These are phyloP conservation scores for Zapornia atra DNA, from an alignment of 2,113 vertebrate genomes.

Conservation along the genomic window DNA sequence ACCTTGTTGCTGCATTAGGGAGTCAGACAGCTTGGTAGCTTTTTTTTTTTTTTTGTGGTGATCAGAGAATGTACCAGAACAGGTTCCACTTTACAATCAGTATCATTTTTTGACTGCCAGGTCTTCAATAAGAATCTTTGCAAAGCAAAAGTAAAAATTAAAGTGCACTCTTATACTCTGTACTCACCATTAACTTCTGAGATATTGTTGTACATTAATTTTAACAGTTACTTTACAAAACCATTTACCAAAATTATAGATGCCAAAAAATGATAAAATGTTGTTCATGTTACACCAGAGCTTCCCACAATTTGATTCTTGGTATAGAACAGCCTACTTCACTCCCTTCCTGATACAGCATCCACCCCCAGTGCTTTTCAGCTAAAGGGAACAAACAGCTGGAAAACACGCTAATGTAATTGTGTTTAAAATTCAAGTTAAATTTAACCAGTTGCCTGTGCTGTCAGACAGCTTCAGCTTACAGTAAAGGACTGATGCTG, in stretches of 20 bases:
- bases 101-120: not conserved
- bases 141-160: slow-evolving; percentile 26
- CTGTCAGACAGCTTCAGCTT: not conserved
- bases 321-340: not conserved
- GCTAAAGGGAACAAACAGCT: slow-evolving; percentile 30
- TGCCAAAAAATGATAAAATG: not conserved
- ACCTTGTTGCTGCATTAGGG: not conserved
- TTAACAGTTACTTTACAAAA: slow-evolving; percentile 31
- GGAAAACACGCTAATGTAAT: not conserved
- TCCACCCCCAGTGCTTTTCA: not conserved
- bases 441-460: slow-evolving; percentile 1
- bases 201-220: not conserved
- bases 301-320: not conserved
- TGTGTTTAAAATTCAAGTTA: slow-evolving; percentile 12
- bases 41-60: not conserved
- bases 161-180: not conserved
- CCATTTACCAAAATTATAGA: not conserved
- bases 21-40: not conserved
- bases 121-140: slow-evolving; percentile 27
- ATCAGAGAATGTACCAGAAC: not conserved
- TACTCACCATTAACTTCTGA: slow-evolving; percentile 40
- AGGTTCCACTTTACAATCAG: not conserved
- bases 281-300: not conserved
- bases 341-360: not conserved
- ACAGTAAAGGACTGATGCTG: not conserved